These are phyloP conservation scores for Bombylius major DNA, from an alignment of 2,888 invertebrate genomes.

Conservation along the genomic window DNA sequence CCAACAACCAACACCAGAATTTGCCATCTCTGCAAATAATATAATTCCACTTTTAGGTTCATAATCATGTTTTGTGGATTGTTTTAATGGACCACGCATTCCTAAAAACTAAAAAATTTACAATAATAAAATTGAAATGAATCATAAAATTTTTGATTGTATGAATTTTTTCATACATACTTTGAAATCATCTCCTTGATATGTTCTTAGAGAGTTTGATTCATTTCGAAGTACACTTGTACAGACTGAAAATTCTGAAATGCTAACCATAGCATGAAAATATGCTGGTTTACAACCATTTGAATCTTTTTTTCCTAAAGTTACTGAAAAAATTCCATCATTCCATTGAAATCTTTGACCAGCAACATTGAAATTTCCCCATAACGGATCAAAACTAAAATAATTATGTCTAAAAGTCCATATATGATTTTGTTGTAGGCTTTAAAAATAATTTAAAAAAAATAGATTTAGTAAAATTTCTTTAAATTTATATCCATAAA, in stretches of 20 bases:
- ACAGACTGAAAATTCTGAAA: slow-evolving; percentile 55
- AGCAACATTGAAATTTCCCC: slow-evolving; percentile 52
- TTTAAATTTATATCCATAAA: neutral
- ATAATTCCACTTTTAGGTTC: slow-evolving; percentile 48
- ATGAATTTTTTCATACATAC: slow-evolving; percentile 23
- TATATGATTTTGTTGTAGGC: slow-evolving; percentile 45
- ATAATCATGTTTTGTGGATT: slow-evolving; percentile 56
- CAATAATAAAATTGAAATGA: neutral
- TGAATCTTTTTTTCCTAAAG: slow-evolving; percentile 40
- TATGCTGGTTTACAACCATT: slow-evolving; percentile 50
- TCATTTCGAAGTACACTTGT: slow-evolving; percentile 47
- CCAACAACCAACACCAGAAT: slow-evolving; percentile 66
- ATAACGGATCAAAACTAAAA: slow-evolving; percentile 57
- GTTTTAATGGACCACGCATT: slow-evolving; percentile 48
- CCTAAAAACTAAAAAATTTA: slow-evolving; percentile 41
- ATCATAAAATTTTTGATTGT: neutral
- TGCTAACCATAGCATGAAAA: slow-evolving; percentile 68
- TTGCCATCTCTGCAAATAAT: slow-evolving; percentile 57
- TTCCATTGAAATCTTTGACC: slow-evolving; percentile 65
- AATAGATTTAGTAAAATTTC: neutral
- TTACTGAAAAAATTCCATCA: slow-evolving; percentile 65
- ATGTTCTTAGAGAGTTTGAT: slow-evolving; percentile 39
- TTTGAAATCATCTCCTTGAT: slow-evolving; percentile 43
- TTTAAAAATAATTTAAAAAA: slow-evolving; percentile 36
- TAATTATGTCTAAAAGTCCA: slow-evolving; percentile 64